Evolutionary conservation across 2,113 vertebrate species (phyloP).

Genomic region (Scophthalmus maximus): DNA sequence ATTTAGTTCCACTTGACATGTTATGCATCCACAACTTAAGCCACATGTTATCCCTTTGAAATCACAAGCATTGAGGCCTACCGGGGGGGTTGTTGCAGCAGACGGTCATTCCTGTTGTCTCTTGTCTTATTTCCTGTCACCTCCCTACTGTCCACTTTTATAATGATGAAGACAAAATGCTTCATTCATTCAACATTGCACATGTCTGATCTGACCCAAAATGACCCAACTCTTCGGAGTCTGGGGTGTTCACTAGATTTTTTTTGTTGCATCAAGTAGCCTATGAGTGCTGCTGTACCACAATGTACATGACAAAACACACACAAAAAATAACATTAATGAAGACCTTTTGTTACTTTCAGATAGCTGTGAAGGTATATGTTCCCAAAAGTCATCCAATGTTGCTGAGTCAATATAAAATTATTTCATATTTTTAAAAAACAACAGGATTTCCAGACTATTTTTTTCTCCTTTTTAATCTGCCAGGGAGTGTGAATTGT

Average conservation of each 20-base stretch:
- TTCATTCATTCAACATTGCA: background rate
- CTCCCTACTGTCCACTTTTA: background rate
- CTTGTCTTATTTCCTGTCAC: background rate
- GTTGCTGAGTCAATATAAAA: too few species aligned
- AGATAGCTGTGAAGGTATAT: background rate
- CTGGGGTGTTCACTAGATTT: too few species aligned
- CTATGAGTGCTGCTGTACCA: too few species aligned
- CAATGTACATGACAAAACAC: too few species aligned
- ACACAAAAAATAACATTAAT: too few species aligned
- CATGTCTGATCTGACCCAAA: background rate
- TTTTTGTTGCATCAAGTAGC: too few species aligned
- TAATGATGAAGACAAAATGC: background rate
- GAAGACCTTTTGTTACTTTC: background rate
- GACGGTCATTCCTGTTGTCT: background rate
- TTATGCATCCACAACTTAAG: background rate
- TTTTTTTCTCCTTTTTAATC: too few species aligned
- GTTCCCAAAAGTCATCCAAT: too few species aligned
- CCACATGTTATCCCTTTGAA: background rate
- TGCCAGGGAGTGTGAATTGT: background rate
- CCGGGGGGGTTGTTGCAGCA: background rate
- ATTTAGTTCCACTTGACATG: conserved; percentile 2
- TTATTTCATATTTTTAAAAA: too few species aligned
- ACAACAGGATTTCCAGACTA: too few species aligned
- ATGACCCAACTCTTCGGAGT: background rate
- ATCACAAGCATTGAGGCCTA: too few species aligned